Evolutionary conservation across 2,113 vertebrate genomes (phyloP).

Genomic region (Gavialis gangeticus): DNA sequence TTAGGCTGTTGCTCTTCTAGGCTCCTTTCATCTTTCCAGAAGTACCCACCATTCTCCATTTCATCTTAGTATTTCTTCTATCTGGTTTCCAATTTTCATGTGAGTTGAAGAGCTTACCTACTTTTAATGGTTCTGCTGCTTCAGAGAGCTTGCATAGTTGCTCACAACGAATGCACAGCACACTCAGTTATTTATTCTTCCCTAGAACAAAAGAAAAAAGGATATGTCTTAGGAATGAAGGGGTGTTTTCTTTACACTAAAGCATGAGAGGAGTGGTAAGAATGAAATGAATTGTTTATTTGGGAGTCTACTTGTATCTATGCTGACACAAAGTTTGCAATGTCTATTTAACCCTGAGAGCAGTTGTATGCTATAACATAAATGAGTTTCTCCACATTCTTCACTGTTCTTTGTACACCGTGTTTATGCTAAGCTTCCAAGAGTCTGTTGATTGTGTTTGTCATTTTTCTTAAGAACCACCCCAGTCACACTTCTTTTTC

Average conservation of each 20-base stretch:
- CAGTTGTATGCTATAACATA: neutral
- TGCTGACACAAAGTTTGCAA: neutral
- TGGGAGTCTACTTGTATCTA: neutral
- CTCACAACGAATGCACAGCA: neutral
- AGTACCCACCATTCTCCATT: constrained; percentile 34
- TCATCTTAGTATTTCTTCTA: constrained; percentile 30
- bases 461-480: neutral
- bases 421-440: constrained; percentile 12
- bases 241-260: neutral
- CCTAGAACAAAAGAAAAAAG: neutral
- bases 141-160: constrained; percentile 5
- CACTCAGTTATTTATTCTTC: constrained; percentile 27
- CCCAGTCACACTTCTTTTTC: constrained; percentile 17
- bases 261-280: neutral
- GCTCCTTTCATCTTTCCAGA: constrained; percentile 76
- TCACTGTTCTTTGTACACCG: neutral
- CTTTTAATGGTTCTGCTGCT: constrained; percentile 40
- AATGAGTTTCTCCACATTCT: neutral
- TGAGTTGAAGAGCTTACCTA: constrained; percentile 51
- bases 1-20: constrained; percentile 65
- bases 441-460: neutral
- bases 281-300: constrained; percentile 34
- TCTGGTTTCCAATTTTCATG: constrained; percentile 56
- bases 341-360: neutral
- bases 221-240: neutral